Evolutionary conservation across 2,113 vertebrate species (phyloP), one percentile per base, ranked within the genome.

Genomic region (Amazona vittata): DNA sequence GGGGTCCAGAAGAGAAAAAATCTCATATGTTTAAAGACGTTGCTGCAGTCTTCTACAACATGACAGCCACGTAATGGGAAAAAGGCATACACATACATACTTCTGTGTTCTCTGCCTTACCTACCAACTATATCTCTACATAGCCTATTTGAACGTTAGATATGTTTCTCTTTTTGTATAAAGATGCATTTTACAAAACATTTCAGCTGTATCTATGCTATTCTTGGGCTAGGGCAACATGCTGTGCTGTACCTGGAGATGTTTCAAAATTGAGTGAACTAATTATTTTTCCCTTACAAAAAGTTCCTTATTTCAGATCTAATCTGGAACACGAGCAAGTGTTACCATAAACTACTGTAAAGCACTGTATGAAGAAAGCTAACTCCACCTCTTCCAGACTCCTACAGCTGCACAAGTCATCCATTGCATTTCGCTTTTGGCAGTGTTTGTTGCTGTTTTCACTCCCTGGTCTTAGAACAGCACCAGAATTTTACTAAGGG

Each of bases 341-440:
- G 19, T 11, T 91, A 50, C 46, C 70, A 33, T 7, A 41, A 74
- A 11, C 11, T 60, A 6, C 63, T 33, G 17, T 18, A 47, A 44
- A 76, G 57, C 28, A 64, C 33, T 11, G 15, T 18, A 12, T 3
- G 11, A 65, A 44, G 67, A 35, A 71, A 73, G 19, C 20, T 15
- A 43, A 35, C 26, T 20, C 13, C 39, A 41, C 29, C 53, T 31
- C 60, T 86, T 39, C 6, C 57, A 71, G 24, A 33, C n/a, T n/a
- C 2, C 0, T 10, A 39, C 20, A 24, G 47, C 22, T 44, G 10
- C 29, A 57, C 16, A 29, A 67, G 4, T 39, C 18, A 1, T 4
- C 5, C 4, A 0, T 47, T 60, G 35, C 28, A 21, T 28, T 84
- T 71, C 0, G 0, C 8, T 46, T 52, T 41, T 10, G 28, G 17